phyloP scores from a whole-genome alignment of 2,797 vertebrate genomes.

The Mallotus villosus region DNA sequence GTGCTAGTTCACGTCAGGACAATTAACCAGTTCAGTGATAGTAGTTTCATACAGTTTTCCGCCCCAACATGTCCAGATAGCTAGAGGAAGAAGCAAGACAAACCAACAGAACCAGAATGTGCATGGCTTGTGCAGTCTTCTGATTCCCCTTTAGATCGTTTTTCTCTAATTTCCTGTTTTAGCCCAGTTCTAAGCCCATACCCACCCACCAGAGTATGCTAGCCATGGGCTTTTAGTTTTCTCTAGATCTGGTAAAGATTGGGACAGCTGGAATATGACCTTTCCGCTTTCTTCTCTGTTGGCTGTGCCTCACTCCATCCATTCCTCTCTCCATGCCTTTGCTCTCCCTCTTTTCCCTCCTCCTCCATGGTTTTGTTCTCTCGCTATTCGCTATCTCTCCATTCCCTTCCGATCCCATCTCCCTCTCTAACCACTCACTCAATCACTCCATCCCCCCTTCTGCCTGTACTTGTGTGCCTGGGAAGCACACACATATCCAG shows the following conservation, averaged over 20 bases:
- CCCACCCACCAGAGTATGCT: conserved; percentile 60
- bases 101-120: conserved; percentile 13
- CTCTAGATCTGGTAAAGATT: conserved; percentile 59
- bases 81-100: background rate
- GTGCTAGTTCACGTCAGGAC: too few relatives aligned
- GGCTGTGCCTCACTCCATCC: conserved; percentile 21
- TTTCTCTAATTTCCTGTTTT: conserved; percentile 71
- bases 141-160: conserved; percentile 37
- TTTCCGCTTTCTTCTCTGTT: conserved; percentile 10
- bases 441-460: background rate
- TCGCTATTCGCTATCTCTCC: background rate
- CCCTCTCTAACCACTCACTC: background rate
- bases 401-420: background rate
- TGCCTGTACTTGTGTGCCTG: background rate
- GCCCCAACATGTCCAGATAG: background rate
- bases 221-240: conserved; percentile 56
- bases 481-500: conserved; percentile 23
- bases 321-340: conserved; percentile 5
- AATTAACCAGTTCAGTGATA: too few relatives aligned
- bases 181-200: conserved; percentile 54
- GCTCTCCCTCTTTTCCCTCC: background rate
- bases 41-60: too few relatives aligned
- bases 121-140: conserved; percentile 11
- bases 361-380: background rate
- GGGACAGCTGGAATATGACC: conserved; percentile 52